Conservation (phyloP, 2,888 invertebrate species). For the Andrena camellia region DNA sequence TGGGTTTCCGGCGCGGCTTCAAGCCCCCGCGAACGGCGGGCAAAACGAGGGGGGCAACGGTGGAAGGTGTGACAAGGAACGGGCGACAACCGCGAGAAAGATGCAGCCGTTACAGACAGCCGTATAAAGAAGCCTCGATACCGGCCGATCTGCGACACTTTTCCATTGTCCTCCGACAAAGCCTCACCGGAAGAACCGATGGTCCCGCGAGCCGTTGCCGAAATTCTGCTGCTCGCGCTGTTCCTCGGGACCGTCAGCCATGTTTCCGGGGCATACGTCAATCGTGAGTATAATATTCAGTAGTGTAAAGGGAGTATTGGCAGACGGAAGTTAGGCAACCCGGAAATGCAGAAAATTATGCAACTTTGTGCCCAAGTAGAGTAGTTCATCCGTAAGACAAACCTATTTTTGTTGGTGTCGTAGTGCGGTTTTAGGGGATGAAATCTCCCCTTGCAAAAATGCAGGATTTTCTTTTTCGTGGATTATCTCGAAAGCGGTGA, state of each 20-base stretch:
- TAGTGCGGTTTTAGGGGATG: too few species aligned
- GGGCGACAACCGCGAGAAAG: slow-evolving; percentile 58
- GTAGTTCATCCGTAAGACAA: too few species aligned
- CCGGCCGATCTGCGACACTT: slow-evolving; percentile 76
- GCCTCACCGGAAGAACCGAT: slow-evolving; percentile 62
- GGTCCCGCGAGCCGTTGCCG: slow-evolving; percentile 21
- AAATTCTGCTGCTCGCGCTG: slow-evolving; percentile 19
- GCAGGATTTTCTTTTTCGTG: too few species aligned
- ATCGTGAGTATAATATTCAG: slow-evolving; percentile 77
- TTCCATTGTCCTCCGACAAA: slow-evolving; percentile 74
- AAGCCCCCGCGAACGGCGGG: slow-evolving; percentile 27
- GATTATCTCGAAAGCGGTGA: too few species aligned
- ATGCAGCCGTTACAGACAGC: slow-evolving; percentile 48
- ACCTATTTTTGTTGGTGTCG: too few species aligned
- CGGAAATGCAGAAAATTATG: too few species aligned
- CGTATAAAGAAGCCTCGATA: slow-evolving; percentile 80
- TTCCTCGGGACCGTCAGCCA: slow-evolving; percentile 52
- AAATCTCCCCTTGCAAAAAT: too few species aligned
- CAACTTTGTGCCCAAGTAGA: too few species aligned
- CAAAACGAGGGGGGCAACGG: slow-evolving; percentile 20
- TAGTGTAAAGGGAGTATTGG: neutral
- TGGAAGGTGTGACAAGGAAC: slow-evolving; percentile 57
- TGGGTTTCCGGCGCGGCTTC: slow-evolving; percentile 60
- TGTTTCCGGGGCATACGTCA: slow-evolving; percentile 71
- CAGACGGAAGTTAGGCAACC: too few species aligned